Conservation (phyloP, 1,140 invertebrate species). For the Anoplolepis gracilipes region DNA sequence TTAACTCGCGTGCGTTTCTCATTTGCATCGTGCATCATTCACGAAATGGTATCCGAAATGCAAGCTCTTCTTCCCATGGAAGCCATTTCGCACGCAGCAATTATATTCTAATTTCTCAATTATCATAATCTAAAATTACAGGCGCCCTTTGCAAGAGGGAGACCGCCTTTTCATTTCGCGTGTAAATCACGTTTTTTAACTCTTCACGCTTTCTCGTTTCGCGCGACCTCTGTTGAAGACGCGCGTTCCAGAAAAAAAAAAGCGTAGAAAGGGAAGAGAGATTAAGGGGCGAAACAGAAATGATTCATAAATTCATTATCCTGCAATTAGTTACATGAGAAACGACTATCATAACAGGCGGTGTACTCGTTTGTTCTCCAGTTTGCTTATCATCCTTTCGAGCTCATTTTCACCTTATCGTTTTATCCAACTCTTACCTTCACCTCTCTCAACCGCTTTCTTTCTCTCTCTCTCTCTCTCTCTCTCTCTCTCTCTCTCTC, state of each 20-base stretch:
- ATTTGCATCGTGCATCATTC: constrained; percentile 31
- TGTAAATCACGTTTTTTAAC: constrained; percentile 67
- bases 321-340: constrained; percentile 60
- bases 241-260: constrained; percentile 30
- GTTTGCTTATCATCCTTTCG: constrained; percentile 33
- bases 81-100: constrained; percentile 13
- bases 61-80: constrained; percentile 19
- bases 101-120: constrained; percentile 62
- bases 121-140: constrained; percentile 72
- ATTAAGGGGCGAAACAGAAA: constrained; percentile 18
- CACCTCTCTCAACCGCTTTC: not conserved
- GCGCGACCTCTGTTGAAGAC: constrained; percentile 21
- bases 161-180: constrained; percentile 67
- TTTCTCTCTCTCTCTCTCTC: not conserved
- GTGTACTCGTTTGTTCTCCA: not conserved
- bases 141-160: constrained; percentile 16
- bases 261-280: constrained; percentile 12
- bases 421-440: constrained; percentile 10
- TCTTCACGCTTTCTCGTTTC: constrained; percentile 58
- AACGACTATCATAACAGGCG: constrained; percentile 45
- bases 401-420: constrained; percentile 25
- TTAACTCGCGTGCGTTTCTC: constrained; percentile 15
- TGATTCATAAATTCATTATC: constrained; percentile 72
- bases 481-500: not conserved
- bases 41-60: constrained; percentile 28